Evolutionary conservation across 2,888 invertebrate genomes (phyloP).

Genomic region (Tiliacea citrago): DNA sequence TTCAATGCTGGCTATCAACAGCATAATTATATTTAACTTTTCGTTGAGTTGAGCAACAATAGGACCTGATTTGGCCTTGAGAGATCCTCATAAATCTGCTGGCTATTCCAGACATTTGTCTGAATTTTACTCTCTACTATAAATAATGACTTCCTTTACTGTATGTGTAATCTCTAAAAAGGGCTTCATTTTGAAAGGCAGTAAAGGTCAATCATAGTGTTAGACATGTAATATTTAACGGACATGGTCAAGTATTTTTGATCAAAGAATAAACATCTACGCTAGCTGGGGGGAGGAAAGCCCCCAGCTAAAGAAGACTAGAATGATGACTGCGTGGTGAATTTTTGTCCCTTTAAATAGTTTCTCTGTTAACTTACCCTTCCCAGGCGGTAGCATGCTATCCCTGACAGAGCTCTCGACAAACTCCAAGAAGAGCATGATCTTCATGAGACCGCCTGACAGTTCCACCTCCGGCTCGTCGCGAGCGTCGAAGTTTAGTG

Average conservation of each 20-base stretch:
- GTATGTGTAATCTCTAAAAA: no score
- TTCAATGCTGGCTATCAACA: no score
- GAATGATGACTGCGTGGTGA: background rate
- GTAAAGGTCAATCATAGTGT: no score
- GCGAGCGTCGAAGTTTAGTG: conserved; percentile 95
- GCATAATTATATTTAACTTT: no score
- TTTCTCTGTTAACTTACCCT: conserved; percentile 67
- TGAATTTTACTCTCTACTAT: no score
- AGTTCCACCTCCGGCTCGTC: conserved; percentile 94
- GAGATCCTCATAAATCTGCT: no score
- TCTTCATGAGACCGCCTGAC: conserved; percentile 92
- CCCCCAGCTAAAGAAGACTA: background rate
- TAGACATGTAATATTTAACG: background rate
- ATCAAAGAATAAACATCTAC: background rate
- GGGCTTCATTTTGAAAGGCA: no score
- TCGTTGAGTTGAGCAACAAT: no score
- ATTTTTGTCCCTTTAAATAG: background rate
- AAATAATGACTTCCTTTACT: no score
- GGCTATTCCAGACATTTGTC: no score
- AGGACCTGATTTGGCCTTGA: no score
- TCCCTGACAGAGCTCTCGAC: conserved; percentile 94
- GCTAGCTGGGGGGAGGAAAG: background rate
- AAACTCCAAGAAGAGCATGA: conserved; percentile 95
- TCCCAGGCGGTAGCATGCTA: conserved; percentile 82
- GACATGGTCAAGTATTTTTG: background rate